Evolutionary conservation across 2,888 invertebrate genomes (phyloP).

Genomic region (Tetragnatha montana): DNA sequence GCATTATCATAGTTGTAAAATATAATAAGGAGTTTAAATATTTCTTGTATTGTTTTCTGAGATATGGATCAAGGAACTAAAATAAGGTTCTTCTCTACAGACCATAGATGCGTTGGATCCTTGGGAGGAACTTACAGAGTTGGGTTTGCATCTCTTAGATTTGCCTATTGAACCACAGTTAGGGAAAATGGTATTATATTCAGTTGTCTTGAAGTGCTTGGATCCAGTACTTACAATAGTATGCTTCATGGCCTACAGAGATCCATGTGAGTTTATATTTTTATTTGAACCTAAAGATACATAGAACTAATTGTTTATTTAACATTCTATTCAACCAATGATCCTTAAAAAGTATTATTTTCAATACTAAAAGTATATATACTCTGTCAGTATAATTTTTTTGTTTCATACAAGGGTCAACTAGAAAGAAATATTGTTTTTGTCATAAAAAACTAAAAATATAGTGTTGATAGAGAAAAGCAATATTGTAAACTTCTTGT

Average conservation of each 20-base stretch:
- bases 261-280: constrained; percentile 77
- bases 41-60: too few species aligned
- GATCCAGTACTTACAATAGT: constrained; percentile 94
- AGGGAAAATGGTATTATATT: constrained; percentile 93
- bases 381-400: too few species aligned
- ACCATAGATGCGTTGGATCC: constrained; percentile 90
- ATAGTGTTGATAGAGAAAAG: too few species aligned
- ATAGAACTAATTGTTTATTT: not conserved
- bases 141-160: constrained; percentile 92
- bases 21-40: not conserved
- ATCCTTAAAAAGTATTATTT: too few species aligned
- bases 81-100: too few species aligned
- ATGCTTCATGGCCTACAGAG: constrained; percentile 87
- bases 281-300: not conserved
- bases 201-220: constrained; percentile 91
- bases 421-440: too few species aligned
- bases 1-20: not conserved
- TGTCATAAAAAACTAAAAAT: too few species aligned
- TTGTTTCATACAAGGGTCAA: too few species aligned
- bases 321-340: not conserved
- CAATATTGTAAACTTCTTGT: too few species aligned
- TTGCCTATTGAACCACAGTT: constrained; percentile 93
- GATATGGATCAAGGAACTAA: too few species aligned
- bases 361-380: too few species aligned
- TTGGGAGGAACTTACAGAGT: constrained; percentile 89